Percentiles rank a stretch among this genome's conserved stretches.
These are phyloP conservation scores for Perizoma affinitatum DNA, from an alignment of 2,888 invertebrate genomes.

Conservation along the genomic window DNA sequence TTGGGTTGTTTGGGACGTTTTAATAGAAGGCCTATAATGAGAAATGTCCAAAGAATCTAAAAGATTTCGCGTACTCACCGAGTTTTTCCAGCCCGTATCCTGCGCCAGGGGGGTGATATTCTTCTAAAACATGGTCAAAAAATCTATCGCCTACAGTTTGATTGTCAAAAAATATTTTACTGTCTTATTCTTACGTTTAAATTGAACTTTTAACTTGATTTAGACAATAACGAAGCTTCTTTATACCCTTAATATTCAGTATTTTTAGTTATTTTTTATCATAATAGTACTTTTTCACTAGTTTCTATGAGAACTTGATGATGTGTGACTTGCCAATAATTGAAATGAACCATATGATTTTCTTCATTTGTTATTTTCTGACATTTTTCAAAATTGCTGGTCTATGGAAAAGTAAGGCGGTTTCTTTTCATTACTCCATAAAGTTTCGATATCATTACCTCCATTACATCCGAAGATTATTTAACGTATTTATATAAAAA, in stretches of 20 bases:
- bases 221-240: slow-evolving; percentile 53
- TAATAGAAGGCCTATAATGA: background rate
- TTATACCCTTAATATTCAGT: slow-evolving; percentile 63
- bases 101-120: slow-evolving; percentile 26
- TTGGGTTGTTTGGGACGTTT: background rate
- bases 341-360: slow-evolving; percentile 80
- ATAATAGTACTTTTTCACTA: slow-evolving; percentile 64
- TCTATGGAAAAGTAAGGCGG: slow-evolving; percentile 36
- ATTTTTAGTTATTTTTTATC: slow-evolving; percentile 57
- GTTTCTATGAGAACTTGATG: slow-evolving; percentile 61
- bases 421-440: slow-evolving; percentile 10
- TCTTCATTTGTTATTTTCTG: slow-evolving; percentile 74
- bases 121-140: slow-evolving; percentile 63
- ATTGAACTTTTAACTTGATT: slow-evolving; percentile 62
- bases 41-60: background rate
- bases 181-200: slow-evolving; percentile 69
- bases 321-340: slow-evolving; percentile 76
- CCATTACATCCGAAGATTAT: too few species aligned
- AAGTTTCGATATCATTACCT: slow-evolving; percentile 6
- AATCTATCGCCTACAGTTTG: slow-evolving; percentile 51
- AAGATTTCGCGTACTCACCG: slow-evolving; percentile 27
- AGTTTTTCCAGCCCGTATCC: slow-evolving; percentile 29
- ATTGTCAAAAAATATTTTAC: slow-evolving; percentile 58
- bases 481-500: too few species aligned
- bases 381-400: slow-evolving; percentile 68